Base-by-base conservation (phyloP, 2,113 vertebrate genomes). In the Crotalus helleri region DNA sequence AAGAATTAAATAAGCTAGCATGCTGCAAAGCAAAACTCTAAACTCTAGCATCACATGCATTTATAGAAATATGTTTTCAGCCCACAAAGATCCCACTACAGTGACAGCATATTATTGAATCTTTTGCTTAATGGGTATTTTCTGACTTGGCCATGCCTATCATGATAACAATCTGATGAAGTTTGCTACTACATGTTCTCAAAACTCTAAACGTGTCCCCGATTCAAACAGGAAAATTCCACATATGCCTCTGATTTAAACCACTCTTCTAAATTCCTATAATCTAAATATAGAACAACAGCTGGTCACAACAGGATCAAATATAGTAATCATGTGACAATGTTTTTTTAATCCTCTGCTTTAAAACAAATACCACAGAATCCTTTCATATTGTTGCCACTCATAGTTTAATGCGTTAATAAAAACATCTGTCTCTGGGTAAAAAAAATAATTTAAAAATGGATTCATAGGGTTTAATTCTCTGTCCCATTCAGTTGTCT, bases 391-490 rank as follows among this genome's bases (percentile, higher is more conserved):
- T 54, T 87, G 57, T 44, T 44, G 61, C 54, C 53, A 86, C 4
- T 87, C 89, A 55, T 87, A 12, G 86, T 87, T 93, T 54, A 33
- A 90, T 89, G 61, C 39, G 15, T 54, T 93, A 90, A 90, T 64
- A 64, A 58, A 87, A 58, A 87, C 57, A 93, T 90, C 57, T 93
- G 89, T 54, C 92, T 90, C 46, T 64, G 49, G 81, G 13, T 33
- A 49, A 57, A 64, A 64, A 26, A n/a, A 69, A 69, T 13, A 5
- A 64, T 23, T 58, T 1, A 24, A 69, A 69, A 69, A 69, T 64
- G 1, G 17, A 85, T 59, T 58, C 4, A 24, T 58, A 39, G 11
- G 54, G 33, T 23, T 57, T 89, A 58, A 69, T 44, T 86, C 57
- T 86, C 57, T 87, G 81, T 53, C 1, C n/a, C 81, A 69, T 87